Percentiles rank a stretch among this genome's conserved stretches.
Conservation (phyloP, 1,140 invertebrate species). For the Apis florea region DNA sequence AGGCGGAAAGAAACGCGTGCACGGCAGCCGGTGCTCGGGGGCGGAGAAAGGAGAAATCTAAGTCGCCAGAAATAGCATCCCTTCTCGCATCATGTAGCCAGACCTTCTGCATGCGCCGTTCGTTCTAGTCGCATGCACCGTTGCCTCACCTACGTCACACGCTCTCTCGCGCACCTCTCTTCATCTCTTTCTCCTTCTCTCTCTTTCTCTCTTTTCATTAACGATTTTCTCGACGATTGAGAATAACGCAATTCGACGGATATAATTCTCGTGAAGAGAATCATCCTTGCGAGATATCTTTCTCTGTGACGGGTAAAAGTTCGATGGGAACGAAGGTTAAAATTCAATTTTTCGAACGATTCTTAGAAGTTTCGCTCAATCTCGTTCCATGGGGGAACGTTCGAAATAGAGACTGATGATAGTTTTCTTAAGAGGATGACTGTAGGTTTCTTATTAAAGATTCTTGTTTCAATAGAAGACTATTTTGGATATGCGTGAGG, state of each 20-base stretch:
- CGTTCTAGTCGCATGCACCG: slow-evolving; percentile 65
- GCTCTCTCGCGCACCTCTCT: slow-evolving; percentile 26
- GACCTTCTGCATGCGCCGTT: slow-evolving; percentile 63
- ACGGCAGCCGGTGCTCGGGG: slow-evolving; percentile 44
- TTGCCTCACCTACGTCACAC: slow-evolving; percentile 58
- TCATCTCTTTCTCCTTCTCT: background rate
- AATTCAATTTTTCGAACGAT: background rate
- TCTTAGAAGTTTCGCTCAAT: no score
- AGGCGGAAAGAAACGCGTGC: slow-evolving; percentile 39
- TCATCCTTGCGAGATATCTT: no score
- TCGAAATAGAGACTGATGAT: no score
- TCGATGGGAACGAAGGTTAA: background rate
- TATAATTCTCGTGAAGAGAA: background rate
- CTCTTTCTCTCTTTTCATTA: slow-evolving; percentile 31
- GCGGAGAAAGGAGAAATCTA: slow-evolving; percentile 62
- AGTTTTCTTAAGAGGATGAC: no score
- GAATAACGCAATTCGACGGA: slow-evolving; percentile 2
- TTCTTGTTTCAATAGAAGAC: background rate
- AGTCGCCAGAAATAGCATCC: slow-evolving; percentile 67
- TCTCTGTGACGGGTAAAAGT: background rate
- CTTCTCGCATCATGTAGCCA: slow-evolving; percentile 60
- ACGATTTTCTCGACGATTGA: background rate
- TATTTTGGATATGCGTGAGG: background rate
- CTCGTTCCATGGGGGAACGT: background rate
- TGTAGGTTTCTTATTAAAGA: background rate